Percentiles rank a stretch among this genome's conserved stretches.
Evolutionary conservation across 2,113 vertebrate species (phyloP).

Genomic region (Scartelaos histophorus): DNA sequence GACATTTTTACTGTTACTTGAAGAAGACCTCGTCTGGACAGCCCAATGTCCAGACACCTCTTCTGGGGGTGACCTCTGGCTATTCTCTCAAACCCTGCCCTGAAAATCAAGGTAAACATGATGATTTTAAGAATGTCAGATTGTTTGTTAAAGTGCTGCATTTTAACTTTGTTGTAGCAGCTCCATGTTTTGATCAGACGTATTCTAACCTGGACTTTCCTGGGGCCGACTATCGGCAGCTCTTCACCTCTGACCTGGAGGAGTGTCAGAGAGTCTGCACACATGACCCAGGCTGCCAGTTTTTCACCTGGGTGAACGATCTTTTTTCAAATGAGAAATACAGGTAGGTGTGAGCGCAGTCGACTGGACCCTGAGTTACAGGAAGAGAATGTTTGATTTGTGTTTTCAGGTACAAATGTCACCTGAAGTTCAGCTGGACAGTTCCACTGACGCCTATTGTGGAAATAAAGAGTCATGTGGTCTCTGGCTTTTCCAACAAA

Average conservation of each 20-base stretch:
- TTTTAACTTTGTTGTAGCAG: not conserved
- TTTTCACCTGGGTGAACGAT: conserved; percentile 51
- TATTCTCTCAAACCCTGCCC: conserved; percentile 58
- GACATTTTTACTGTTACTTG: conserved; percentile 63
- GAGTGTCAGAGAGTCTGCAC: conserved; percentile 71
- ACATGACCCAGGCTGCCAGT: conserved; percentile 56
- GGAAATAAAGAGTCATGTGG: not conserved
- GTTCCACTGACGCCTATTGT: conserved; percentile 33
- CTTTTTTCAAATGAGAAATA: fast-evolving
- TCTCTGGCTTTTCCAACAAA: conserved; percentile 61
- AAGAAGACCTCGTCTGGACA: conserved; percentile 41
- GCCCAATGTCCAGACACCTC: not conserved
- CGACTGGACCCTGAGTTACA: no score
- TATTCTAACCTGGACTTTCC: conserved; percentile 55
- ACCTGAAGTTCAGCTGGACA: conserved; percentile 59
- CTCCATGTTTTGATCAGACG: conserved; percentile 36
- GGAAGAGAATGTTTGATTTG: not conserved
- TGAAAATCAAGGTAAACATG: not conserved
- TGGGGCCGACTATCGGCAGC: conserved; percentile 43
- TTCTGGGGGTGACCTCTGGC: conserved; percentile 62
- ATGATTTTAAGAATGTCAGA: not conserved
- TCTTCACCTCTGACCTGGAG: conserved; percentile 49
- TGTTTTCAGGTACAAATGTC: conserved; percentile 56
- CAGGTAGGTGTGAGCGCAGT: no score
- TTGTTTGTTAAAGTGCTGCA: not conserved